Percentiles rank a stretch among this genome's conserved stretches.
Evolutionary conservation across 2,888 invertebrate species (phyloP).

Genomic region (Melangyna quadrimaculata): DNA sequence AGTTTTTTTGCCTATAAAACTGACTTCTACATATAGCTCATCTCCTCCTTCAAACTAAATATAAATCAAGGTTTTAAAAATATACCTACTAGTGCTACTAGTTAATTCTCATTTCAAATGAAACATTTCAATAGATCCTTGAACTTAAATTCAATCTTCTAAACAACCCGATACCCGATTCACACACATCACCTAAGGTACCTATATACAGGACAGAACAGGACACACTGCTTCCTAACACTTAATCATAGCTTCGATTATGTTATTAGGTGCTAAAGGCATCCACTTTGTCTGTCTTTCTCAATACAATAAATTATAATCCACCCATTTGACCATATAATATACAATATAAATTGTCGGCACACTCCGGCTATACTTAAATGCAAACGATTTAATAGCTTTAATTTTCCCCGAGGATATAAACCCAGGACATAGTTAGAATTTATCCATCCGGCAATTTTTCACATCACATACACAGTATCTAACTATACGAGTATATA

Average conservation of each 20-base stretch:
- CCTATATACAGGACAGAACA: no score
- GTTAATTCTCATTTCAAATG: neutral
- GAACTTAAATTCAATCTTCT: neutral
- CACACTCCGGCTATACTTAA: conserved; percentile 14
- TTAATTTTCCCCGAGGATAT: conserved; percentile 40
- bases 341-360: conserved; percentile 58
- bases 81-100: neutral
- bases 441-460: conserved; percentile 51
- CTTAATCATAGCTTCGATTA: conserved; percentile 61
- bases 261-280: conserved; percentile 51
- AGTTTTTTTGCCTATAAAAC: no score
- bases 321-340: conserved; percentile 59
- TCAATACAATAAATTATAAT: conserved; percentile 53
- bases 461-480: conserved; percentile 17
- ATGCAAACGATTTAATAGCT: conserved; percentile 51
- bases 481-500: neutral
- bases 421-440: conserved; percentile 37
- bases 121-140: neutral
- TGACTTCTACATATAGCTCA: no score
- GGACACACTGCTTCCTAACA: neutral
- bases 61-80: no score
- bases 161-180: neutral
- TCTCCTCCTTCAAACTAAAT: no score
- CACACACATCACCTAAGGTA: neutral
- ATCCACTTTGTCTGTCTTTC: conserved; percentile 11